These are phyloP conservation scores for Myrmecophaga tridactyla DNA, from an alignment of 2,113 vertebrate genomes.

Conservation along the genomic window DNA sequence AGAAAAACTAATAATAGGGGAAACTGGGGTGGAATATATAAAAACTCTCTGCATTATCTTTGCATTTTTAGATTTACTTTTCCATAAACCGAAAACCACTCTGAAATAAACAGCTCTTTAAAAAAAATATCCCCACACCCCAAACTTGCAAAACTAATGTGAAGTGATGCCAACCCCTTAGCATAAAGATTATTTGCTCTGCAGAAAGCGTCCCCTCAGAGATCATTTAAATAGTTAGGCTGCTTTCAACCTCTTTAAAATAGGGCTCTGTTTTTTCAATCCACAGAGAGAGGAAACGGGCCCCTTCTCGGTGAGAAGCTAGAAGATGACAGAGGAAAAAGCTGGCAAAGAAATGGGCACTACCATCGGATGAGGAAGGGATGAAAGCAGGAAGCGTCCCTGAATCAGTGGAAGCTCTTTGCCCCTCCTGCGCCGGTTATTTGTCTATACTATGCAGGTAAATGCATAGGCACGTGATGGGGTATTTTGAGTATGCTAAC, in stretches of 20 bases:
- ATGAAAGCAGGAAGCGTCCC: fast-evolving
- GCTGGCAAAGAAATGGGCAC: neutral
- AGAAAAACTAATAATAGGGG: too few species aligned
- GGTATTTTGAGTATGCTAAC: neutral
- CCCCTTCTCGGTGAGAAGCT: neutral
- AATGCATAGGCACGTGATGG: neutral
- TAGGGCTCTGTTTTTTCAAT: neutral
- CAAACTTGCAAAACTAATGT: neutral
- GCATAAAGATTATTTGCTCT: neutral
- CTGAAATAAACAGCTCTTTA: neutral
- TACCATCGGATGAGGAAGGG: neutral
- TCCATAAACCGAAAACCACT: neutral
- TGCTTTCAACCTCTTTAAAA: neutral
- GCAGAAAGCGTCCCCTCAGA: neutral
- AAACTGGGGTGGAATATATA: fast-evolving
- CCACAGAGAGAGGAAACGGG: neutral
- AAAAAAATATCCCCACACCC: neutral
- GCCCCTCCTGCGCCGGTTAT: too few species aligned
- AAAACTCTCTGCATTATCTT: fast-evolving
- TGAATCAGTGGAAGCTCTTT: fast-evolving
- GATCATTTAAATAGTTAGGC: neutral
- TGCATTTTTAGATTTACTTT: neutral
- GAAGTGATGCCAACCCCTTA: neutral
- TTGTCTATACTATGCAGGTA: too few species aligned
- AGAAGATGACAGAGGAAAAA: neutral